Evolutionary conservation across 1,140 invertebrate species (phyloP).

Genomic region (Nephotettix cincticeps): DNA sequence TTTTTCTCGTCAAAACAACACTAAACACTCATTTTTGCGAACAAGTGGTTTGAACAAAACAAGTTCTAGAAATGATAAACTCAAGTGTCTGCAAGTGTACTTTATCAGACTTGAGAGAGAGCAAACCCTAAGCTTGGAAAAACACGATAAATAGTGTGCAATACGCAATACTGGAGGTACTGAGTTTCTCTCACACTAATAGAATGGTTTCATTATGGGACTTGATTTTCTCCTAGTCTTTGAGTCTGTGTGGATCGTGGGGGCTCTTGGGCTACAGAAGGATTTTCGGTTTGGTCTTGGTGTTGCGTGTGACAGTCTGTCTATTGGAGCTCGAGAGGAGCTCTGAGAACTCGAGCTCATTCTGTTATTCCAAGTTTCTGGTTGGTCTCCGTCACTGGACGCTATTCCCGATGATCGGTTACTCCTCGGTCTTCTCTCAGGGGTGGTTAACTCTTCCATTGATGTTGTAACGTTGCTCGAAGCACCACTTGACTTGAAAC

Average conservation of each 20-base stretch:
- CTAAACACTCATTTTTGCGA: too few species aligned
- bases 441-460: constrained; percentile 5
- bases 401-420: constrained; percentile 14
- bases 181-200: neutral
- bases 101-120: neutral
- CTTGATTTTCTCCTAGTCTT: constrained; percentile 35
- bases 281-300: constrained; percentile 35
- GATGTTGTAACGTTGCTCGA: constrained; percentile 16
- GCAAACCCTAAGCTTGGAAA: neutral
- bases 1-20: too few species aligned
- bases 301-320: constrained; percentile 25
- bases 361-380: neutral
- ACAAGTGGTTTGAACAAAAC: neutral
- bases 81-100: neutral
- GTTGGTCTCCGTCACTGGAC: constrained; percentile 2
- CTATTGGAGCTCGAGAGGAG: constrained; percentile 2
- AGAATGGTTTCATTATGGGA: constrained; percentile 36
- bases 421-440: constrained; percentile 5
- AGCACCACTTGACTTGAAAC: constrained; percentile 14
- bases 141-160: neutral
- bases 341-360: neutral
- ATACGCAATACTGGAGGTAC: neutral
- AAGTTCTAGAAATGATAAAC: neutral
- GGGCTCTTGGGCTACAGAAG: constrained; percentile 28
- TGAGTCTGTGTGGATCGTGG: neutral